These are phyloP conservation scores for Andrena haemorrhoa DNA, from an alignment of 2,888 invertebrate genomes.

Conservation along the genomic window DNA sequence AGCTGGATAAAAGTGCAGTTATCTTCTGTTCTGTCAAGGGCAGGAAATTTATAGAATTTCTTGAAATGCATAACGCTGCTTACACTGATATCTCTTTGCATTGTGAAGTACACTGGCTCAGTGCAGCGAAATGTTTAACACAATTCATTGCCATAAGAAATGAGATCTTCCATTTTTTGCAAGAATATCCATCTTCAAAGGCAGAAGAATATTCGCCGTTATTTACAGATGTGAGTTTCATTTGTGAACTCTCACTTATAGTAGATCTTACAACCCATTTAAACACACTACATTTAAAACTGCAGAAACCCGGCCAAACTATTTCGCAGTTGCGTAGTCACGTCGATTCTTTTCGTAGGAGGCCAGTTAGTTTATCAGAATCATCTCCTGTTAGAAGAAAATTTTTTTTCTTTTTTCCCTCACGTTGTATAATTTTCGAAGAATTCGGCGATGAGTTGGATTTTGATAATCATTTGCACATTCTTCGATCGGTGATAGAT, in stretches of 20 bases:
- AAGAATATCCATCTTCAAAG: not conserved
- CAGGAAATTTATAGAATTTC: conserved; percentile 12
- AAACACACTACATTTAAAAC: too few species aligned
- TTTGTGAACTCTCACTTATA: not conserved
- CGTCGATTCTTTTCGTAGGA: too few species aligned
- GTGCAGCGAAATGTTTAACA: conserved; percentile 4
- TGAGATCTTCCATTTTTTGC: conserved; percentile 2
- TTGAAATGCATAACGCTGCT: not conserved
- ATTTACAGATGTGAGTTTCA: not conserved
- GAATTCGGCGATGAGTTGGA: too few species aligned
- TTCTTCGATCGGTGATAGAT: not conserved
- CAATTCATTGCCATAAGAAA: conserved; percentile 18
- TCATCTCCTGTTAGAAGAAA: too few species aligned
- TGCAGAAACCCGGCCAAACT: too few species aligned
- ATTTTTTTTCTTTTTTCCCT: too few species aligned
- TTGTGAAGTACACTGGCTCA: conserved; percentile 19
- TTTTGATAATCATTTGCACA: not conserved
- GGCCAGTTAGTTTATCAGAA: too few species aligned
- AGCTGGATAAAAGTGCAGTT: too few species aligned
- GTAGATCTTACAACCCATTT: not conserved
- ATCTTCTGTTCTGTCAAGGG: too few species aligned
- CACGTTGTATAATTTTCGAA: too few species aligned
- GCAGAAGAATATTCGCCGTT: not conserved
- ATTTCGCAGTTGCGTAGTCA: too few species aligned
- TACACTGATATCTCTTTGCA: conserved; percentile 5